Percentiles rank a stretch among this genome's conserved stretches.
Evolutionary conservation across 1,140 invertebrate genomes (phyloP).

Genomic region (Brachionus sp.): DNA sequence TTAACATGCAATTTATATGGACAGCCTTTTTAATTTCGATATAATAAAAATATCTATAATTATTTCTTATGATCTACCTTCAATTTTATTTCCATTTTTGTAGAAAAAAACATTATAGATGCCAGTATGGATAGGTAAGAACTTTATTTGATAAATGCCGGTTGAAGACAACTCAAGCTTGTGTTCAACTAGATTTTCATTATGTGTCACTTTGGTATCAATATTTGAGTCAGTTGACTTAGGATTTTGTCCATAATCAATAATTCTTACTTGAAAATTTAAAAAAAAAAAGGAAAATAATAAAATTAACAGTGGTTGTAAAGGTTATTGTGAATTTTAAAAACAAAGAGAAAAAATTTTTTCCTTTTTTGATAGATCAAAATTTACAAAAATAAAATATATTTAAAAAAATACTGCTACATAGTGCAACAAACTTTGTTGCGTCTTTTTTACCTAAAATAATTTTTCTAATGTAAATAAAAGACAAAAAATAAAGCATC

Average conservation of each 20-base stretch:
- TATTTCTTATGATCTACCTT: not conserved
- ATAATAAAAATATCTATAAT: not conserved
- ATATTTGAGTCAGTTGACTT: not conserved
- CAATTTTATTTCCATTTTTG: not conserved
- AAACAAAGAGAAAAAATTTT: too few species aligned
- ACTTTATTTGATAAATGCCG: slow-evolving; percentile 20
- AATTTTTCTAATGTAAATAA: too few species aligned
- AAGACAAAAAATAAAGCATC: too few species aligned
- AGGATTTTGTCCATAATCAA: not conserved
- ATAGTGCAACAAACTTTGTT: too few species aligned
- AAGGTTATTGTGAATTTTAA: too few species aligned
- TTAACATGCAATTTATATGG: slow-evolving; percentile 4
- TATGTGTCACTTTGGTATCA: not conserved
- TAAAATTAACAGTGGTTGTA: not conserved
- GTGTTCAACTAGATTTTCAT: not conserved
- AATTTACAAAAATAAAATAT: too few species aligned
- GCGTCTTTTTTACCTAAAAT: too few species aligned
- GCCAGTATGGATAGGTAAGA: not conserved
- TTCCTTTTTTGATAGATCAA: too few species aligned
- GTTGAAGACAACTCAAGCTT: not conserved
- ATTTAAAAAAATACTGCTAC: too few species aligned
- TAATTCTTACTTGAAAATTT: slow-evolving; percentile 9
- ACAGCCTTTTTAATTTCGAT: not conserved
- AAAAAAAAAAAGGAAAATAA: not conserved
- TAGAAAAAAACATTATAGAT: not conserved